Base-by-base conservation (phyloP, 2,888 invertebrate genomes). In the Drosophila borealis region DNA sequence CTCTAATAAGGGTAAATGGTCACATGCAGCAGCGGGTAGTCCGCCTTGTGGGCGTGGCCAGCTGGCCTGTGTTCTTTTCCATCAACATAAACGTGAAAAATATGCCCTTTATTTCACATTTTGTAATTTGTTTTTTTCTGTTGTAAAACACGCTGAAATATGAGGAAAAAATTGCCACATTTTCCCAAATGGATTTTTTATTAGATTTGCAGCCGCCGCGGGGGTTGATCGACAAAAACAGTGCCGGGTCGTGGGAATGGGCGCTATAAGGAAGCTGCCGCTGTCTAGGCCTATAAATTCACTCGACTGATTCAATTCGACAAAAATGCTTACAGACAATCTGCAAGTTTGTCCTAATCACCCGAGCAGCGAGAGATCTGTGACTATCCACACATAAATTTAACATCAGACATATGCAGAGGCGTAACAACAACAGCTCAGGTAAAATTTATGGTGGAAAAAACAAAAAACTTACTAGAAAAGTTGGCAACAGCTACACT, bases 331-430 rank as follows among this genome's bases (percentile, higher is more conserved):
- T 62, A 41, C 48, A 67, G 81, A 73, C 72, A 81, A 71, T 53
- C 75, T 63, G 70, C 63, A 67, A 73, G 73, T 61, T 79, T 57
- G 44, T 48, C 29, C 21, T 50, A 67, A 70, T 78, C 66, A 54
- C 34, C 45, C 61, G 44, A 46, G 39, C 56, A 64, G 67, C 70
- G 60, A 53, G 54, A 55, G 49, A 73, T 60, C 60, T 61, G 48
- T 14, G 37, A 53, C 48, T 66, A 64, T 46, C 53, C 70, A 75
- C 48, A 59, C 78, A 89, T 89, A 88, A 90, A 90, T 90, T 86
- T 77, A 70, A 60, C 51, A 70, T 60, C 70, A 75, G 89, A 90
- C 90, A 90, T 89, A 90, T 89, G 89, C 90, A 88, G 70, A 89
- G 90, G 89, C 90, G 89, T 85, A 87, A 83, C 88, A 78, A 61